phyloP scores from a whole-genome alignment of 2,888 invertebrate species.

The Leucophenga maculata region DNA sequence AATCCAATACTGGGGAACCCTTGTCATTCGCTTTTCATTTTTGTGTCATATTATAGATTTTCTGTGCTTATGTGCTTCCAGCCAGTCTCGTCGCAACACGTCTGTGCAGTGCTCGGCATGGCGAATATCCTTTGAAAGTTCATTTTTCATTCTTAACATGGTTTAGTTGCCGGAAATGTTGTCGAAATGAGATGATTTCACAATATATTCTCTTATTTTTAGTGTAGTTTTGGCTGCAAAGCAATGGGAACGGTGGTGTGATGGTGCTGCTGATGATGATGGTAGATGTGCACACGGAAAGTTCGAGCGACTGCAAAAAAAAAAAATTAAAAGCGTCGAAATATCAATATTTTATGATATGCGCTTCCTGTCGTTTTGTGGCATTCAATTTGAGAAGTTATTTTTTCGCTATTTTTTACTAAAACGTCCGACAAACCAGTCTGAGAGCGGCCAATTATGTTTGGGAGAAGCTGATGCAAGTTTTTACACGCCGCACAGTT shows the following conservation, averaged over 20 bases:
- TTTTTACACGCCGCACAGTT: too few relatives aligned
- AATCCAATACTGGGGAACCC: conserved; percentile 44
- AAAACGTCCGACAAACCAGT: background rate
- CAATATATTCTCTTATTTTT: conserved; percentile 30
- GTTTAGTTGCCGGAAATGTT: conserved; percentile 64
- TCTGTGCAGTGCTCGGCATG: background rate
- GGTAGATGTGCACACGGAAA: background rate
- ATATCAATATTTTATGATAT: conserved; percentile 67
- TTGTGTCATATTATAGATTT: conserved; percentile 65
- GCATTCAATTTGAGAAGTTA: conserved; percentile 12
- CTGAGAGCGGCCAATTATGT: background rate
- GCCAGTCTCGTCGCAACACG: background rate
- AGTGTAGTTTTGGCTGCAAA: conserved; percentile 15
- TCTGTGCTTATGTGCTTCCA: conserved; percentile 35
- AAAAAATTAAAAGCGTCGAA: conserved; percentile 60
- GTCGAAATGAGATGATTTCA: conserved; percentile 63
- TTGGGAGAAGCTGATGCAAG: background rate
- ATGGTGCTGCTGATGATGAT: conserved; percentile 22
- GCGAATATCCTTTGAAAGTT: conserved; percentile 44
- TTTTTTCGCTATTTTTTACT: conserved; percentile 6
- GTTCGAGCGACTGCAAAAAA: background rate
- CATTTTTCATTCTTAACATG: conserved; percentile 65
- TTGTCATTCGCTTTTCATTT: conserved; percentile 65
- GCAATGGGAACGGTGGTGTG: conserved; percentile 44
- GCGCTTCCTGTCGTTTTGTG: conserved; percentile 52